A percentile compares a stretch with the other conserved stretches of the same genome.
These are phyloP conservation scores for Parthenolecanium corni DNA, from an alignment of 2,888 invertebrate species.

Conservation along the genomic window DNA sequence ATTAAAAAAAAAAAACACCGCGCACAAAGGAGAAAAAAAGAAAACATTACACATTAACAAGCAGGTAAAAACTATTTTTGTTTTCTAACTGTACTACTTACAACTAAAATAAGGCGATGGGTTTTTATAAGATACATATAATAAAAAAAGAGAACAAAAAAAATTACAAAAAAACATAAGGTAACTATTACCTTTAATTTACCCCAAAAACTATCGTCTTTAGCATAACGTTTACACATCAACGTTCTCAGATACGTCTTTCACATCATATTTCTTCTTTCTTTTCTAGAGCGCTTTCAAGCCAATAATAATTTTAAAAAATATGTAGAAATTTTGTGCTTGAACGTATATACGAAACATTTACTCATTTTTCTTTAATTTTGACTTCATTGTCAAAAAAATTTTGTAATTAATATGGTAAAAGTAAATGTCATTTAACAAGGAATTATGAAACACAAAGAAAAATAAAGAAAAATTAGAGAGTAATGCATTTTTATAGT, in stretches of 20 bases:
- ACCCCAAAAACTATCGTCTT: not conserved
- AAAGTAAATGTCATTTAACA: too few relatives aligned
- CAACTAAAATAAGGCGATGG: conserved; percentile 21
- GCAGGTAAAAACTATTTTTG: conserved; percentile 22
- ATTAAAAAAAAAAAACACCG: conserved; percentile 22
- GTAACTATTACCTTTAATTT: conserved; percentile 24
- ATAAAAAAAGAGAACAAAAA: not conserved
- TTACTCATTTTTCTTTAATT: too few relatives aligned
- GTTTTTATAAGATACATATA: conserved; percentile 4
- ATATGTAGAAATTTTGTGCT: not conserved
- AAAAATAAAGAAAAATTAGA: too few relatives aligned
- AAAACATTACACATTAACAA: conserved; percentile 23
- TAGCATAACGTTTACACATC: too few relatives aligned
- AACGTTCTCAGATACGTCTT: not conserved
- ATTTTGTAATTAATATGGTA: too few relatives aligned
- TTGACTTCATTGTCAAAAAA: too few relatives aligned
- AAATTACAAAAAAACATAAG: conserved; percentile 19
- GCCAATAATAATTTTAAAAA: not conserved
- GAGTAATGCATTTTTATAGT: too few relatives aligned
- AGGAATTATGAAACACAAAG: too few relatives aligned
- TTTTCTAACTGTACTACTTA: conserved; percentile 7
- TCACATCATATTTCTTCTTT: not conserved
- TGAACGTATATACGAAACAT: not conserved
- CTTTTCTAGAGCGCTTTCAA: conserved; percentile 17
- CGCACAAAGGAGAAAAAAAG: conserved; percentile 25